Percentiles rank a stretch among this genome's conserved stretches.
Conservation (phyloP, 1,140 invertebrate genomes). For the Eumaeus atala region DNA sequence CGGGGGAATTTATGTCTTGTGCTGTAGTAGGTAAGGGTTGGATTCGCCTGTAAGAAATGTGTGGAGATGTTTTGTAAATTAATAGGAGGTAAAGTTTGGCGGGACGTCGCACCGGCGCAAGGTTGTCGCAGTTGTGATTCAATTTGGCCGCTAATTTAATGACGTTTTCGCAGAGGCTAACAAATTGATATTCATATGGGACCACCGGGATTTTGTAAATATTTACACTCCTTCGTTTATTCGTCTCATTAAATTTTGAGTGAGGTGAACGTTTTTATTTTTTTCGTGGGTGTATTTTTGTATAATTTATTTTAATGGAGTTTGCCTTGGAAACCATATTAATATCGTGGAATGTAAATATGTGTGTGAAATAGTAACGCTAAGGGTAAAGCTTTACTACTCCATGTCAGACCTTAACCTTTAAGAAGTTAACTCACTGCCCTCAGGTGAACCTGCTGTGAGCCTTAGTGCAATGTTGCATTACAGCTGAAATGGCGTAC, state of each 20-base stretch:
- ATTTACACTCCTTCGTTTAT: constrained; percentile 49
- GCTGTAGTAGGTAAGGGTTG: constrained; percentile 32
- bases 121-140: constrained; percentile 72
- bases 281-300: constrained; percentile 10
- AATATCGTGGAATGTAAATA: too few species aligned
- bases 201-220: constrained; percentile 53
- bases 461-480: too few species aligned
- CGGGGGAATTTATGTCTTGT: constrained; percentile 51
- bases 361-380: too few species aligned
- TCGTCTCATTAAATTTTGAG: constrained; percentile 28
- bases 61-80: constrained; percentile 70
- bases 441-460: too few species aligned
- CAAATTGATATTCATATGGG: constrained; percentile 74
- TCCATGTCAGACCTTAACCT: too few species aligned
- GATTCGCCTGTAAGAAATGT: constrained; percentile 33
- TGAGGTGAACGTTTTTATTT: constrained; percentile 20
- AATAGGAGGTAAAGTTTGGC: constrained; percentile 72
- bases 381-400: too few species aligned
- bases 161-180: constrained; percentile 62
- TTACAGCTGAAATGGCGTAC: too few species aligned
- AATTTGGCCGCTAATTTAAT: constrained; percentile 74
- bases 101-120: constrained; percentile 64
- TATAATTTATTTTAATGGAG: too few species aligned
- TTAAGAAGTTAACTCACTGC: too few species aligned
- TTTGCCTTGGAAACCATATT: too few species aligned